Evolutionary conservation across 2,888 invertebrate genomes (phyloP), one percentile per base, ranked within the genome.

Genomic region (Mamestra brassicae): DNA sequence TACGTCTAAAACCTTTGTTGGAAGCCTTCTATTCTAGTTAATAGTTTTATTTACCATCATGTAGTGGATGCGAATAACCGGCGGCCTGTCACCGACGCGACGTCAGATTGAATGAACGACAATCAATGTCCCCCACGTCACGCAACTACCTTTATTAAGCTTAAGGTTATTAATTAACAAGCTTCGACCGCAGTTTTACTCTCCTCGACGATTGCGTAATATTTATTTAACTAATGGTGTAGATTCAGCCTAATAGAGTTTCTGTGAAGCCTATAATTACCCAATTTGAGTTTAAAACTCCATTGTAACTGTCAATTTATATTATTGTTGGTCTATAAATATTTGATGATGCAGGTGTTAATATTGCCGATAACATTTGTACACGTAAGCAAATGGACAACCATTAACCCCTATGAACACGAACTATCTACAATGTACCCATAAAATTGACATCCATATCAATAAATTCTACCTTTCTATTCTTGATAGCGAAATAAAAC

Each of bases 131-230:
- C 26, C 64, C 71, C 72, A 5, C 34, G 36, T 52, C 58, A 55
- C 58, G 17, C 50, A 10, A 81, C 45, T 57, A 55, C 71, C 36
- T 75, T 64, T 64, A 79, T 66, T 66, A 80, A 60, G 42, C 62
- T 26, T 66, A 26, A n/a, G 61, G 54, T 73, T 62, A 82, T 73
- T 82, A 60, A 73, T 83, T 71, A 76, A 58, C 57, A 42, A 34
- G 69, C 62, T 47, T 57, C 10, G 58, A 50, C n/a, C 57, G n/a
- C 54, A 36, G 47, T 63, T 71, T 65, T 57, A 65, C 38, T 80
- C 38, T 47, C 38, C 26, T 45, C n/a, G 50, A 13, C 47, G 13
- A 61, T 71, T 68, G n/a, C 17, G 34, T 38, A 57, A 74, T 65
- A 70, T 62, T 62, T 54, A 70, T 66, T 66, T 50, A 1, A 50